A percentile compares a stretch with the other conserved stretches of the same genome.
Evolutionary conservation across 2,113 vertebrate genomes (phyloP).

Genomic region (Plestiodon gilberti): DNA sequence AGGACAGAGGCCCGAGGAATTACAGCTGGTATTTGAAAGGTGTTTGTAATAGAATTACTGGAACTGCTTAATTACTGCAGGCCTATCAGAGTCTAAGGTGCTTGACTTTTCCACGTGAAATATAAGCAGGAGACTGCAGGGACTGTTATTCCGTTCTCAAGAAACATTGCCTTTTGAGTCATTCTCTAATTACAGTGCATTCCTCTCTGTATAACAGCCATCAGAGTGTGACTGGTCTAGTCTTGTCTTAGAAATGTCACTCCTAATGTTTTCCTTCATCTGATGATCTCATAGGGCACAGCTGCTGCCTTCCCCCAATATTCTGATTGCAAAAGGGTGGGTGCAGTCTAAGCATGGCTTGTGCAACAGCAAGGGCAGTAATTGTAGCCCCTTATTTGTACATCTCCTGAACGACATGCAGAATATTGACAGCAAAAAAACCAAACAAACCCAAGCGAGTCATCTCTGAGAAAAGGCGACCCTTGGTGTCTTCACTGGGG

Average conservation of each 20-base stretch:
- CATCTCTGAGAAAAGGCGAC: slow-evolving; percentile 32
- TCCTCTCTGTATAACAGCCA: not conserved
- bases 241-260: slow-evolving; percentile 46
- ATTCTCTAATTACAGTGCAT: slow-evolving; percentile 27
- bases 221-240: not conserved
- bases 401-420: slow-evolving; percentile 13
- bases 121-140: not conserved
- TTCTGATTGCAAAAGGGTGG: not conserved
- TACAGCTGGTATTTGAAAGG: not conserved
- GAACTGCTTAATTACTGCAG: not conserved
- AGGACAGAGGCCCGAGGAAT: not conserved
- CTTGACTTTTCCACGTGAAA: not conserved
- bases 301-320: not conserved
- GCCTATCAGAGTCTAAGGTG: not conserved
- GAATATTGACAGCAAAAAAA: slow-evolving; percentile 17
- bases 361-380: slow-evolving; percentile 16
- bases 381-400: not conserved
- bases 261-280: slow-evolving; percentile 28
- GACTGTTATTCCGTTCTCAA: not conserved
- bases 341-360: not conserved
- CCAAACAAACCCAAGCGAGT: not conserved
- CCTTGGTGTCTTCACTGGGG: slow-evolving; percentile 12
- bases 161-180: slow-evolving; percentile 29
- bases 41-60: not conserved
- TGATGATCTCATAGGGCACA: slow-evolving; percentile 11